These are phyloP conservation scores for Aphaenogaster ashmeadi DNA, from an alignment of 1,140 invertebrate genomes.

Conservation along the genomic window DNA sequence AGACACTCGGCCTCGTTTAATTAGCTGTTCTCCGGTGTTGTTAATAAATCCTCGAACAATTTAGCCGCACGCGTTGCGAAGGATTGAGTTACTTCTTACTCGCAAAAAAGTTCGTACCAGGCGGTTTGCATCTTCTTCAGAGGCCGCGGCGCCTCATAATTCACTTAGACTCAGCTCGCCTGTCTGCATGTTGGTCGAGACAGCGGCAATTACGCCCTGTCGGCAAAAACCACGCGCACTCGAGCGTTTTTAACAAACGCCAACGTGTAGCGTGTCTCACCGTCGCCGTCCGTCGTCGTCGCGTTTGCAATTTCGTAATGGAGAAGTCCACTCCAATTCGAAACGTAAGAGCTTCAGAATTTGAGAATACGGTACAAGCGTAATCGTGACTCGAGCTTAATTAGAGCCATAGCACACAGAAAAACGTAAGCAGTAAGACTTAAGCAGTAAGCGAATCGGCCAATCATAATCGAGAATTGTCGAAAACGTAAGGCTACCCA, in stretches of 20 bases:
- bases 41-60: constrained; percentile 47
- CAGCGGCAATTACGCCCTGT: constrained; percentile 55
- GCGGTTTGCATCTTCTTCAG: constrained; percentile 60
- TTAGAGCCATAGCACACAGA: too few relatives aligned
- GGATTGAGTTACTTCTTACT: constrained; percentile 46
- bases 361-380: neutral
- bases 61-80: constrained; percentile 54
- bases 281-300: neutral
- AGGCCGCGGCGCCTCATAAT: constrained; percentile 78
- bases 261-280: constrained; percentile 35
- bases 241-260: constrained; percentile 65
- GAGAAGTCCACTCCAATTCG: neutral
- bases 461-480: too few relatives aligned
- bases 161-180: constrained; percentile 77
- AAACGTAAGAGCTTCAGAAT: neutral
- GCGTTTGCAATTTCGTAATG: neutral
- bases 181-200: constrained; percentile 57
- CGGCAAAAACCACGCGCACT: constrained; percentile 47
- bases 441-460: too few relatives aligned
- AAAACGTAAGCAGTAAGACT: too few relatives aligned
- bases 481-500: too few relatives aligned
- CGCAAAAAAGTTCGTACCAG: constrained; percentile 39
- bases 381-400: neutral
- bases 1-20: neutral
- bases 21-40: neutral